These are phyloP conservation scores for Neodiprion pinetum DNA, from an alignment of 1,140 invertebrate species.

Conservation along the genomic window DNA sequence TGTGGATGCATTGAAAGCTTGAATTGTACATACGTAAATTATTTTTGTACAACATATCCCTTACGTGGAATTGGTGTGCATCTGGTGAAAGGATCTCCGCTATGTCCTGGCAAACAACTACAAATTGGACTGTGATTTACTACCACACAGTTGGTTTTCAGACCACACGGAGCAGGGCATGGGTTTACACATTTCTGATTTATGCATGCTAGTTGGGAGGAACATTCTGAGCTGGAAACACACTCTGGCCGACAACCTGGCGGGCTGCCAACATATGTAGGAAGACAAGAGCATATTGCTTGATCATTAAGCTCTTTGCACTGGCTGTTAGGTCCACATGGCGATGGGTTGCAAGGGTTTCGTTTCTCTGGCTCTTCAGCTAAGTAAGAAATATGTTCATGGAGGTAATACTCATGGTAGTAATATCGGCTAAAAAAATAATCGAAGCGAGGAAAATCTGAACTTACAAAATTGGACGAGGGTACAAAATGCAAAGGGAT, in stretches of 20 bases:
- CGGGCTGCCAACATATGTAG: conserved; percentile 62
- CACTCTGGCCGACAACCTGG: conserved; percentile 64
- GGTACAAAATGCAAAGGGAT: conserved; percentile 71
- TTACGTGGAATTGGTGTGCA: conserved; percentile 62
- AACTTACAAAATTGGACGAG: conserved; percentile 36
- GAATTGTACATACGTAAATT: neutral
- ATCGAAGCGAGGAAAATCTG: neutral
- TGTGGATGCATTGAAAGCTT: no score
- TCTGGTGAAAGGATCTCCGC: conserved; percentile 66
- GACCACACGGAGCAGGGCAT: conserved; percentile 61
- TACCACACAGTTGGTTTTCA: conserved; percentile 61
- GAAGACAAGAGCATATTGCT: conserved; percentile 62
- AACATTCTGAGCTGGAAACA: conserved; percentile 60
- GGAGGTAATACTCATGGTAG: neutral
- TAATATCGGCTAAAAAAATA: neutral
- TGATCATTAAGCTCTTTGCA: conserved; percentile 61
- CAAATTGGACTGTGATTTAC: conserved; percentile 68
- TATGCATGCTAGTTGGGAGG: conserved; percentile 57
- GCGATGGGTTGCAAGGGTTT: conserved; percentile 64
- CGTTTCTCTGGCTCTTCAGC: conserved; percentile 35
- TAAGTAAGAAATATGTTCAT: conserved; percentile 28
- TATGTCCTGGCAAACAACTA: conserved; percentile 59
- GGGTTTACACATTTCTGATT: conserved; percentile 65
- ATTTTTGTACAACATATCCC: conserved; percentile 11
- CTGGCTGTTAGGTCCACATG: conserved; percentile 65